phyloP scores from a whole-genome alignment of 2,113 vertebrate species.

The Anhinga anhinga region DNA sequence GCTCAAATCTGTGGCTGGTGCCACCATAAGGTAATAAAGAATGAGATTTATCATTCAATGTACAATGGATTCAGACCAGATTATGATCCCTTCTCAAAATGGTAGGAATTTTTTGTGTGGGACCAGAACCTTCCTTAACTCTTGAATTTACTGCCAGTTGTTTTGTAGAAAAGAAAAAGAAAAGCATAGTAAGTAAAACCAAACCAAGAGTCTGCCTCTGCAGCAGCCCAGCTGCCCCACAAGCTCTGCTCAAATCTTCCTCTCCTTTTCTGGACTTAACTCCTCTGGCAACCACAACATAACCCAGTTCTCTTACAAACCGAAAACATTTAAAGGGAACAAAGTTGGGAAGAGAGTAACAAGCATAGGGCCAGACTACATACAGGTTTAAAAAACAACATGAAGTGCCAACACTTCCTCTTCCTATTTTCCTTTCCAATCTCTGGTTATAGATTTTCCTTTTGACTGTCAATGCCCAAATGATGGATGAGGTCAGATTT shows the following conservation, averaged over 20 bases:
- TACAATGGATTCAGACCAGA: background rate
- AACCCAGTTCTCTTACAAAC: background rate
- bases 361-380: background rate
- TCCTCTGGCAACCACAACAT: background rate
- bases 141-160: background rate
- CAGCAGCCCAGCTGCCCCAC: background rate
- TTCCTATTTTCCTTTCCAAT: background rate
- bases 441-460: background rate
- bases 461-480: background rate
- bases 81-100: background rate
- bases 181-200: background rate
- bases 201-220: background rate
- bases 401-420: background rate
- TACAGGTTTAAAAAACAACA: background rate
- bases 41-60: background rate
- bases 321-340: background rate
- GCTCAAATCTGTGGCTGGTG: background rate
- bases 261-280: background rate
- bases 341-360: background rate
- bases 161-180: background rate
- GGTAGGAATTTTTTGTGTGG: background rate
- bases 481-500: background rate
- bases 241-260: background rate
- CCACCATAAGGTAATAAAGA: background rate
- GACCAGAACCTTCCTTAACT: background rate